Percentiles rank a stretch among this genome's conserved stretches.
Conservation (phyloP, 2,113 vertebrate genomes). For the Platycercus adscitus region DNA sequence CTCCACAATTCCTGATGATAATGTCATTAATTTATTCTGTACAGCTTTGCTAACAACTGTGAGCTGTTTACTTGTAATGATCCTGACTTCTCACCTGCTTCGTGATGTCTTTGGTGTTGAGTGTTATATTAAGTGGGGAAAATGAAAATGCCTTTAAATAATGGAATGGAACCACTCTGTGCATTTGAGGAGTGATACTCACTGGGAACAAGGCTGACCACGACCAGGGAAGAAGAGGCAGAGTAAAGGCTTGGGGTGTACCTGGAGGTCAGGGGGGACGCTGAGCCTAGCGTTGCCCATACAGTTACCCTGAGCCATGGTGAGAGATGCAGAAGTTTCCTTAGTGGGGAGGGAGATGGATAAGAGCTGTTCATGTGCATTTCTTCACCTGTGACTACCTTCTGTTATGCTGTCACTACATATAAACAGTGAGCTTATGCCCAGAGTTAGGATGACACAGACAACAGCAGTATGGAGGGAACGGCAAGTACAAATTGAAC, state of each 20-base stretch:
- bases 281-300: fast-evolving
- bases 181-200: neutral
- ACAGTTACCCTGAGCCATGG: neutral
- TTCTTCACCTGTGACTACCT: neutral
- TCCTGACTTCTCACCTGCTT: neutral
- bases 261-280: neutral
- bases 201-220: fast-evolving
- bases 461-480: neutral
- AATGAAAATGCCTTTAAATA: conserved; percentile 3
- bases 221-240: neutral
- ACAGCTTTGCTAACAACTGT: neutral
- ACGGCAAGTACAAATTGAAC: neutral
- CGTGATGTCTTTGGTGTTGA: neutral
- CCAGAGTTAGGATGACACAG: fast-evolving
- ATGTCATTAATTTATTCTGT: conserved; percentile 15
- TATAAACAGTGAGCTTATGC: fast-evolving
- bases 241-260: neutral
- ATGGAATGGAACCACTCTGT: neutral
- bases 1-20: conserved; percentile 8
- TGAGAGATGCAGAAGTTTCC: neutral
- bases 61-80: neutral
- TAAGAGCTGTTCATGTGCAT: neutral
- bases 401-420: neutral
- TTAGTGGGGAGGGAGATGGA: neutral
- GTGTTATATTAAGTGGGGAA: neutral